Evolutionary conservation across 2,113 vertebrate species (phyloP).

Genomic region (Ictidomys tridecemlineatus): DNA sequence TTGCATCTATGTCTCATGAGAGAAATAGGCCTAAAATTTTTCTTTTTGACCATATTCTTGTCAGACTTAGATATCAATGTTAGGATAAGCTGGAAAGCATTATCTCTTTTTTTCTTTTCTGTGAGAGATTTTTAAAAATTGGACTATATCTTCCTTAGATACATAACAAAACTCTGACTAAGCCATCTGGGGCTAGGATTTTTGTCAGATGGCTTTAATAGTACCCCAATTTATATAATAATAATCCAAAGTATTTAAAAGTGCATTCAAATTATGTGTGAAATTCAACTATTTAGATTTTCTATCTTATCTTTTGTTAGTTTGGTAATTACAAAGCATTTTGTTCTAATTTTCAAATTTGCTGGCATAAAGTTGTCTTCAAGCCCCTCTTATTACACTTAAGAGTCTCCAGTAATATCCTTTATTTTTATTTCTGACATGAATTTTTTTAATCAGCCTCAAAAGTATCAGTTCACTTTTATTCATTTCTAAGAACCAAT

Average conservation of each 20-base stretch:
- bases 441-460: not conserved
- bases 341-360: not conserved
- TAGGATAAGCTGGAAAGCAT: not conserved
- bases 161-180: not conserved
- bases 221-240: not conserved
- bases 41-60: not conserved
- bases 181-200: not conserved
- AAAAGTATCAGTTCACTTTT: not conserved
- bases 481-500: not conserved
- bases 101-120: not conserved
- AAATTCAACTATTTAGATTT: not conserved
- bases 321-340: not conserved
- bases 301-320: not conserved
- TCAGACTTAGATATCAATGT: not conserved
- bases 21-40: not conserved
- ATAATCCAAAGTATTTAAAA: slow-evolving; percentile 19
- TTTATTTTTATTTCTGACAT: slow-evolving; percentile 2
- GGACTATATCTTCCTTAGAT: not conserved
- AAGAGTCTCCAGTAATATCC: not conserved
- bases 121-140: not conserved
- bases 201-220: not conserved
- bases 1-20: not conserved
- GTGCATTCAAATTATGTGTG: not conserved
- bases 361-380: not conserved
- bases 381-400: not conserved